Base-by-base conservation (phyloP, 2,797 vertebrate species). In the Cyclura pinguis region DNA sequence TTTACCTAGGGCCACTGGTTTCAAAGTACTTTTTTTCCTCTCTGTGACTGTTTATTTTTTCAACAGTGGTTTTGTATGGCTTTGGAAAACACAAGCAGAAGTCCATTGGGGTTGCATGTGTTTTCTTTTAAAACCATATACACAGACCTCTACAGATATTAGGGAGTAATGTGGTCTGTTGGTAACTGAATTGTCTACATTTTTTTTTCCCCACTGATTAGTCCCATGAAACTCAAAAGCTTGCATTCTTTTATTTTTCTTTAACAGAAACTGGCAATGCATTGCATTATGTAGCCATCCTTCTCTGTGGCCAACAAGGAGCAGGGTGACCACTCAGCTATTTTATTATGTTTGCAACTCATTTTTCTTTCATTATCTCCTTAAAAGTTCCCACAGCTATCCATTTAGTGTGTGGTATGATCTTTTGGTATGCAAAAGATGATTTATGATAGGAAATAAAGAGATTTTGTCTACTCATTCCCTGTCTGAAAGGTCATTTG, bases 401-500 rank as follows among this genome's bases (percentile, higher is more conserved):
- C 10, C 10, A 87, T 10, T 59, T 76, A 29, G 4, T 50, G 62
- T 20, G 0, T 0, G 4, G 89, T 89, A 83, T 77, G 16, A 92
- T 64, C 18, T 84, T 1, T 74, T 57, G 38, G 29, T 55, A 81
- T 74, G 4, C 20, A 72, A 35, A 84, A 91, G 50, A 27, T 1
- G 22, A 12, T 1, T 16, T 42, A n/a, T 89, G 57, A 89, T 91
- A 69, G 24, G 88, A 2, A 13, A 86, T 20, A n/a, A 13, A 83
- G 16, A 87, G 82, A 72, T 27, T 7, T 87, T 93, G 12, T 67
- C 8, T 73, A 89, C 59, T 0, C 64, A 9, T 92, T 94, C 74
- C 87, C 89, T 94, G 87, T 92, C 86, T 83, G 67, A 95, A 87
- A 8, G 57, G 67, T 88, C 0, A 2, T 47, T 67, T 90, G 93